Conservation (phyloP, 1,140 invertebrate genomes). For the Eueides isabella region DNA sequence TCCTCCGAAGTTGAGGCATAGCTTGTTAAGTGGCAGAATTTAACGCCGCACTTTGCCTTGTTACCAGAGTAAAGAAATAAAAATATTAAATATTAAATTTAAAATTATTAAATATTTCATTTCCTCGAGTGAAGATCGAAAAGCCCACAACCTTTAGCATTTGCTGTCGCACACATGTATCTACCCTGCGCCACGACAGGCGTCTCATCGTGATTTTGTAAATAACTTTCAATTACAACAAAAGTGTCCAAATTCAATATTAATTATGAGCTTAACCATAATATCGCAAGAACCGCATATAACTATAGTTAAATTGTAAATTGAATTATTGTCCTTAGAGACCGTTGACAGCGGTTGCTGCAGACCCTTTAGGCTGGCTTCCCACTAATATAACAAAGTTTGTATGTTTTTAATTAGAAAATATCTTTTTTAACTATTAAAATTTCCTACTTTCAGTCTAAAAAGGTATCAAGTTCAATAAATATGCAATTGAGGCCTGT, state of each 20-base stretch:
- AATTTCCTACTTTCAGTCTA: not conserved
- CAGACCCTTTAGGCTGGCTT: not conserved
- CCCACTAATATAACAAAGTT: not conserved
- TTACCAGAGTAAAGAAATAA: no score
- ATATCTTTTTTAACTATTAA: not conserved
- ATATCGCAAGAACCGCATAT: constrained; percentile 1
- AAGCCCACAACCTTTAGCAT: no score
- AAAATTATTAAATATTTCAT: no score
- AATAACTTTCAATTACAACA: not conserved
- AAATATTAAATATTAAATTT: no score
- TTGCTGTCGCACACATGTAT: no score
- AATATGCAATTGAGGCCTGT: no score
- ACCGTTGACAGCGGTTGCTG: constrained; percentile 25
- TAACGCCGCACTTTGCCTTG: no score
- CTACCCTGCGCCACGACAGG: no score
- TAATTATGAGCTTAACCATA: not conserved
- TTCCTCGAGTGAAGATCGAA: no score
- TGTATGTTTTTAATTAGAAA: not conserved
- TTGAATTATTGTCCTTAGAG: constrained; percentile 26
- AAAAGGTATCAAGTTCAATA: no score
- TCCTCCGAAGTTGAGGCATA: not conserved
- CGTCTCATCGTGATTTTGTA: no score
- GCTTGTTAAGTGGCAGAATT: no score
- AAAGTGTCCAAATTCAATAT: not conserved
- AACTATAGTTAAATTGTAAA: constrained; percentile 18